Evolutionary conservation across 92 coral and sea anemone species (phyloP).

Genomic region (Isaurus tuberculatus): DNA sequence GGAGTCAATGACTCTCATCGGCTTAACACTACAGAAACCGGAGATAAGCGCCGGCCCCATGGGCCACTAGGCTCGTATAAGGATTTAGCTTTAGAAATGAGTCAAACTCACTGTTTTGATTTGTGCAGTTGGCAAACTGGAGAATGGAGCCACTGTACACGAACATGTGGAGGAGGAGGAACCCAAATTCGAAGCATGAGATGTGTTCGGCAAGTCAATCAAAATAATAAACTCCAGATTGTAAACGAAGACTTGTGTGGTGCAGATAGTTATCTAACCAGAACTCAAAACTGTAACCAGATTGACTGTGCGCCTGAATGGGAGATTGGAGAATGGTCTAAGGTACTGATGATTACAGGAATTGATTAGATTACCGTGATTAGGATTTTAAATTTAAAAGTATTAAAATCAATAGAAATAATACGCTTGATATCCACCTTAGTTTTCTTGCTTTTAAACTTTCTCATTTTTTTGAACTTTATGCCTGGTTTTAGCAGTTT

Average conservation of each 20-base stretch:
- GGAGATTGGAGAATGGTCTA: slow-evolving; percentile 73
- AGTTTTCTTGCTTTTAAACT: no score
- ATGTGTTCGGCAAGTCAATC: slow-evolving; percentile 62
- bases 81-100: neutral
- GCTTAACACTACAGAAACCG: no score
- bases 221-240: slow-evolving; percentile 6
- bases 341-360: slow-evolving; percentile 49
- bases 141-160: slow-evolving; percentile 56
- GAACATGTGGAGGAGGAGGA: slow-evolving; percentile 82
- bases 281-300: slow-evolving; percentile 52
- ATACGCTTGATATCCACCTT: no score
- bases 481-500: no score
- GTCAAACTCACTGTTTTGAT: neutral
- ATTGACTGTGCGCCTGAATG: slow-evolving; percentile 78
- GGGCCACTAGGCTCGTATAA: no score
- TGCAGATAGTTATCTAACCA: slow-evolving; percentile 40
- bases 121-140: slow-evolving; percentile 20
- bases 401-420: neutral
- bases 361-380: neutral
- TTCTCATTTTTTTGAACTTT: no score
- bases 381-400: neutral
- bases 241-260: slow-evolving; percentile 29
- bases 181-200: slow-evolving; percentile 55
- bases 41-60: no score
- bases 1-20: no score